Base-by-base conservation (phyloP, 2,797 vertebrate genomes). In the Rhinogobio ventralis region DNA sequence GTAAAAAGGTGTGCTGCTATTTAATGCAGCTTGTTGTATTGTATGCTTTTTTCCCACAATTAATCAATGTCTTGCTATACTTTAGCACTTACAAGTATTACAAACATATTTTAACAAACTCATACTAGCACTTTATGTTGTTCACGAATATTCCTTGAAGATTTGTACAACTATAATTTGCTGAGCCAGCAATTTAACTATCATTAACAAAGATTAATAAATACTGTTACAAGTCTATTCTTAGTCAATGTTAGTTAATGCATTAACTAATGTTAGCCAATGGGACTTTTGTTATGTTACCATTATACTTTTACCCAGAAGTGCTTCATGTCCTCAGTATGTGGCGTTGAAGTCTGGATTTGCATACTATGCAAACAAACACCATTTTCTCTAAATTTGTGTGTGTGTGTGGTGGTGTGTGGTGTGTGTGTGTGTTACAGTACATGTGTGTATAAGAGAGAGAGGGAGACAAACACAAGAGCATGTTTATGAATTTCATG, bases 311-410 rank as follows among this genome's bases (percentile, higher is more conserved):
- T 8, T 51, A 36, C 13, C 19, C 45, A 53, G 67, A 83, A 83
- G 81, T 81, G 53, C 79, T 87, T 83, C 62, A 83, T 87, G 69
- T 87, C 69, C 51, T 83, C 83, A 74, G 75, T 55, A 46, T 82
- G 66, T 74, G 51, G 68, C 36, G 69, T 39, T 74, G 77, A 75
- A 45, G 55, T 83, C 60, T 57, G 71, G 10, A 76, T 80, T 86
- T 81, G 81, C 66, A 55, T 83, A 20, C 1, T 17, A 76, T 69
- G 67, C 85, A 80, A 87, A 77, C 23, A 57, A 66, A 82, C 66
- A 53, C 68, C 15, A 19, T 74, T 79, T 55, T 62, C 51, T 62
- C 42, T 46, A 8, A 51, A 55, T 28, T 1, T 39, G 14, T 85
- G 62, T 46, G 60, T 74, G 23, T 68, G 8, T 51, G 14, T 85